A percentile compares a stretch with the other conserved stretches of the same genome.
Evolutionary conservation across 2,113 vertebrate genomes (phyloP).

Genomic region (Halichoerus grypus): DNA sequence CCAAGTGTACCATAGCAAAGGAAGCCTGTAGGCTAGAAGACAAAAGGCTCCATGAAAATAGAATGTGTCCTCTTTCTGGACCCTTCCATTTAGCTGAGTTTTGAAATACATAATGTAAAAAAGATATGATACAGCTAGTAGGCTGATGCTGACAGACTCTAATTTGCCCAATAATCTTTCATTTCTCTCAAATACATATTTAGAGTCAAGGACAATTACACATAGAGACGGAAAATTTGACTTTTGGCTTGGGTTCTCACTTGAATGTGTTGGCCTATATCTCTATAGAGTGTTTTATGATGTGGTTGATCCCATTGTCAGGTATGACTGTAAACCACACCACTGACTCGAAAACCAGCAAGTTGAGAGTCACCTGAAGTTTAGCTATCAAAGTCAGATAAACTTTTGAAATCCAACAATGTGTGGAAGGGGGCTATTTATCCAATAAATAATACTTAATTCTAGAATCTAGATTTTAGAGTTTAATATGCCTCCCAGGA

Average conservation of each 20-base stretch:
- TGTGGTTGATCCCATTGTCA: constrained; percentile 52
- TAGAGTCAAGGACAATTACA: constrained; percentile 82
- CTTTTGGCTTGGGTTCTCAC: constrained; percentile 12
- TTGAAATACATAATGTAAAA: not conserved
- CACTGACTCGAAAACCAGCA: not conserved
- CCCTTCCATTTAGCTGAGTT: not conserved
- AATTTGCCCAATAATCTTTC: constrained; percentile 63
- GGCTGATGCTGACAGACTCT: not conserved
- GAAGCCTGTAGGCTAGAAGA: not conserved
- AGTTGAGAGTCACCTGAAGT: constrained; percentile 33
- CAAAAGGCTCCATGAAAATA: not conserved
- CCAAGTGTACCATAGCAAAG: not conserved
- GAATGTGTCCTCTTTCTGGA: not conserved
- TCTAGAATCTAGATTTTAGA: constrained; percentile 47
- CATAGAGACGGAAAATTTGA: constrained; percentile 83
- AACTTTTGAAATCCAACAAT: constrained; percentile 38
- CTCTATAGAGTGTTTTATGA: constrained; percentile 67
- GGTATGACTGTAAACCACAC: not conserved
- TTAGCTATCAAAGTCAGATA: constrained; percentile 43
- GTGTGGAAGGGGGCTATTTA: not conserved
- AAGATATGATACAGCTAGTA: not conserved
- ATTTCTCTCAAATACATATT: constrained; percentile 68
- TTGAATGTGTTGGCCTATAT: constrained; percentile 63
- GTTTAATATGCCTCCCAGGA: constrained; percentile 65
- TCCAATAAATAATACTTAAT: constrained; percentile 42